phyloP scores from a whole-genome alignment of 2,113 vertebrate species.

The Callipepla californica region DNA sequence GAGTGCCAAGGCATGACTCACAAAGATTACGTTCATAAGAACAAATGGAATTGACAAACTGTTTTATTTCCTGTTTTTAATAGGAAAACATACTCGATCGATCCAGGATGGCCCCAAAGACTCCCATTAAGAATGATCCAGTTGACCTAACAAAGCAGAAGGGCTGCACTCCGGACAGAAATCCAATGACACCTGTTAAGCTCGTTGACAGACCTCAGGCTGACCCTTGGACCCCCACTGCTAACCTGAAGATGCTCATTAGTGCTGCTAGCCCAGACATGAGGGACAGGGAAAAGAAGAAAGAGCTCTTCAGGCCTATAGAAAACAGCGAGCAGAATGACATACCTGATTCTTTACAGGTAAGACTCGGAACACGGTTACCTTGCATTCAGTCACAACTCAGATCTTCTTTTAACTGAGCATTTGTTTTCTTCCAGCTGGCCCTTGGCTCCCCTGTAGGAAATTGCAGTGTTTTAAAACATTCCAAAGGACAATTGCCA shows the following conservation, averaged over 20 bases:
- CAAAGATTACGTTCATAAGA: not conserved
- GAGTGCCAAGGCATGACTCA: not conserved
- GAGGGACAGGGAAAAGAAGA: slow-evolving; percentile 87
- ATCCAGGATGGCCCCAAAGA: slow-evolving; percentile 82
- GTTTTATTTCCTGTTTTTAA: slow-evolving; percentile 46
- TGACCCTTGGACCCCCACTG: slow-evolving; percentile 84
- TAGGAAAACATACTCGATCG: slow-evolving; percentile 92
- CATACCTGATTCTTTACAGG: slow-evolving; percentile 77
- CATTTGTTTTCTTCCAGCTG: not conserved
- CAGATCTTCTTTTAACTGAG: not conserved
- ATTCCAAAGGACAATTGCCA: not conserved
- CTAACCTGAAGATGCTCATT: slow-evolving; percentile 86
- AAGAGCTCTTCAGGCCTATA: slow-evolving; percentile 89
- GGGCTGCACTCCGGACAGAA: slow-evolving; percentile 79
- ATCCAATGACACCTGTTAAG: slow-evolving; percentile 89
- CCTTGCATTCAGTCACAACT: not conserved
- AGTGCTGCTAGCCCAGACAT: slow-evolving; percentile 87
- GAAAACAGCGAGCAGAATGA: slow-evolving; percentile 80
- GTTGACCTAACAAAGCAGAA: slow-evolving; percentile 79
- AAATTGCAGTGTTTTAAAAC: not conserved
- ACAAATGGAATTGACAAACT: not conserved
- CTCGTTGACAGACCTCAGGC: slow-evolving; percentile 69
- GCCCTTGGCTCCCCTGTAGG: not conserved
- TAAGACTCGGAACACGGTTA: not conserved
- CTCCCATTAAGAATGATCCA: slow-evolving; percentile 85